Evolutionary conservation across 2,113 vertebrate species (phyloP).

Genomic region (Sander lucioperca): DNA sequence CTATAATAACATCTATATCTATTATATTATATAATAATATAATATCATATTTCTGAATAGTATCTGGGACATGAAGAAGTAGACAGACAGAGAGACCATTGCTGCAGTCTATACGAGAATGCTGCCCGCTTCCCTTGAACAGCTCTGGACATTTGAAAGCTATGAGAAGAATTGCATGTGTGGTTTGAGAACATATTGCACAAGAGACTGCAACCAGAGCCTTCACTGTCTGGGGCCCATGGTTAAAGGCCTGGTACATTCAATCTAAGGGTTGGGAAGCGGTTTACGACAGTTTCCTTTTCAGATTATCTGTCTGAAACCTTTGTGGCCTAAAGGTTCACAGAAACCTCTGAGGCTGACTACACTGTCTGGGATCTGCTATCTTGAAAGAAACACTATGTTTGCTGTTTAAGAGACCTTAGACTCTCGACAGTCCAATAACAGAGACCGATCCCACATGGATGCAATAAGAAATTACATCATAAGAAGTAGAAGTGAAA

Average conservation of each 20-base stretch:
- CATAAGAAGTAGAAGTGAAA: not conserved
- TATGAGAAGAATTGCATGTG: constrained; percentile 75
- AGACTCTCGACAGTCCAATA: not conserved
- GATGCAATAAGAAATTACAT: not conserved
- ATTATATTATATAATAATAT: too few species aligned
- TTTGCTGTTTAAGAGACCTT: not conserved
- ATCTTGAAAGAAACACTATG: constrained; percentile 33
- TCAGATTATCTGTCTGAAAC: constrained; percentile 80
- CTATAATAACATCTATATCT: too few species aligned
- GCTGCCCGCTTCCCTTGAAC: not conserved
- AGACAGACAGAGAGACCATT: not conserved
- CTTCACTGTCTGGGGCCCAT: constrained; percentile 47
- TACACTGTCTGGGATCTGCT: constrained; percentile 56
- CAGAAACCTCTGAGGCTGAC: constrained; percentile 47
- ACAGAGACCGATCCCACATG: not conserved
- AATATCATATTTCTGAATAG: not conserved
- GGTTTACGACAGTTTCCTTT: constrained; percentile 78
- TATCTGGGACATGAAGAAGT: not conserved
- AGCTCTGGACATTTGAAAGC: constrained; percentile 50
- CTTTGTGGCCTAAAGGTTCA: constrained; percentile 67
- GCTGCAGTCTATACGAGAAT: constrained; percentile 1
- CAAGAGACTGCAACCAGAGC: constrained; percentile 54
- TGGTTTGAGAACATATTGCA: constrained; percentile 78
- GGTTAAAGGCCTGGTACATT: constrained; percentile 44
- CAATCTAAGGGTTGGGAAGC: constrained; percentile 45